Base-by-base conservation (phyloP, 2,888 invertebrate species). In the Cheilosia scutellata region DNA sequence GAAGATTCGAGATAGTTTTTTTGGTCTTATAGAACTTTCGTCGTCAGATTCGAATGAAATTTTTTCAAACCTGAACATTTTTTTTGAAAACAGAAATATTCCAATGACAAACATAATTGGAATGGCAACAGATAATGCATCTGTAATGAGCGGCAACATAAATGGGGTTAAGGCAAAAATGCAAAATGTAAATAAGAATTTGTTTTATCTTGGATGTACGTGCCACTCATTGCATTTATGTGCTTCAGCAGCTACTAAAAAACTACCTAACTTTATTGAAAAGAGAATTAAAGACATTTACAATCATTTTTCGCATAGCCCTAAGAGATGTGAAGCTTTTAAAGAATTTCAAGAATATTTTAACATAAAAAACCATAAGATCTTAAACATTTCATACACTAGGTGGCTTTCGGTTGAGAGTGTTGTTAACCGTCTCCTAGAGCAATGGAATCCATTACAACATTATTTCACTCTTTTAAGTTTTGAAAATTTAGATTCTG, bases 201-300 rank as follows among this genome's bases (percentile, higher is more conserved):
- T 72, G 1, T 60, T 79, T 66, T 72, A 63, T 79, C 11, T 72
- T 5, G 79, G 79, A 5, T 79, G 79, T 16, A 79, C 65, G 2
- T 79, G 78, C 6, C 71, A 72, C 5, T 72, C 72, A 0, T 51
- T 79, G 9, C 57, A 71, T 53, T 42, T 79, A 33, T 58, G 71
- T 42, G 57, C 79, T 16, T 77, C 62, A 5, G 68, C 47, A 53
- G 68, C 68, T 9, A 6, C 7, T 3, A 60, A 68, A 60, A 75
- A 58, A n/a, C 9, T 66, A 2, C 65, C 57, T 0, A 20, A 11
- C 4, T 65, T 40, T 58, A 57, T 60, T 27, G 70, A 71, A 71
- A 60, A 77, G 9, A 57, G 4, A 49, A 53, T 78, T 5, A 63
- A 71, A 51, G 51, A 57, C 25, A 72, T 66, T 7, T 72, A 72